Conservation (phyloP, 1,140 invertebrate species). For the Drosophila ficusphila region DNA sequence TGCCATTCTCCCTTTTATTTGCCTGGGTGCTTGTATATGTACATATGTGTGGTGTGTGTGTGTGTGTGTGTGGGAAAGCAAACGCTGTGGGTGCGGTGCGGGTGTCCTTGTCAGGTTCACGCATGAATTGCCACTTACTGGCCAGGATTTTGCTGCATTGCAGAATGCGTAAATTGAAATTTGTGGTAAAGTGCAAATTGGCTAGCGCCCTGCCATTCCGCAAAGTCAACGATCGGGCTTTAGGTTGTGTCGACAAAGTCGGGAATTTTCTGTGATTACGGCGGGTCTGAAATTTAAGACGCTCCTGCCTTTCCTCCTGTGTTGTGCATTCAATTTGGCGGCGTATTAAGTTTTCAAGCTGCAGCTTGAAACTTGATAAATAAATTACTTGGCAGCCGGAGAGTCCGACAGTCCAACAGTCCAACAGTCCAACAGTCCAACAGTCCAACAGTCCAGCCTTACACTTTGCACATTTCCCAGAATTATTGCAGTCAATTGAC, state of each 20-base stretch:
- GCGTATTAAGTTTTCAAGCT: slow-evolving; percentile 81
- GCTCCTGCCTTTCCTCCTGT: not conserved
- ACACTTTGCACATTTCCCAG: slow-evolving; percentile 73
- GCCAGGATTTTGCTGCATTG: slow-evolving; percentile 45
- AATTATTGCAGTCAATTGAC: slow-evolving; percentile 82
- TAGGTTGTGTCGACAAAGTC: not conserved
- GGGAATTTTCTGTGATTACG: not conserved
- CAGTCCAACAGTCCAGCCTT: slow-evolving; percentile 45
- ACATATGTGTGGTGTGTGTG: not conserved
- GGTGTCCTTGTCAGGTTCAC: slow-evolving; percentile 60
- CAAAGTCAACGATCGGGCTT: slow-evolving; percentile 24
- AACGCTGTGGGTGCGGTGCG: no score
- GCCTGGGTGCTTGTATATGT: slow-evolving; percentile 11
- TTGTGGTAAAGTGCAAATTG: slow-evolving; percentile 52
- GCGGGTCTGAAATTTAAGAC: slow-evolving; percentile 21
- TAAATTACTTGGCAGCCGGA: slow-evolving; percentile 70
- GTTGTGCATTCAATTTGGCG: slow-evolving; percentile 74
- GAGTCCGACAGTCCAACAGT: slow-evolving; percentile 39
- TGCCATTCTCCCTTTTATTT: slow-evolving; percentile 19
- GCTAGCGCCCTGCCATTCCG: not conserved
- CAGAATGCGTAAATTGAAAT: slow-evolving; percentile 61
- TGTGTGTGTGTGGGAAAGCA: slow-evolving; percentile 14
- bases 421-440: no score
- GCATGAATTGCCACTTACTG: slow-evolving; percentile 52
- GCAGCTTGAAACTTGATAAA: slow-evolving; percentile 81